These are phyloP conservation scores for Lissonota sp. DNA, from an alignment of 2,888 invertebrate genomes.

Conservation along the genomic window DNA sequence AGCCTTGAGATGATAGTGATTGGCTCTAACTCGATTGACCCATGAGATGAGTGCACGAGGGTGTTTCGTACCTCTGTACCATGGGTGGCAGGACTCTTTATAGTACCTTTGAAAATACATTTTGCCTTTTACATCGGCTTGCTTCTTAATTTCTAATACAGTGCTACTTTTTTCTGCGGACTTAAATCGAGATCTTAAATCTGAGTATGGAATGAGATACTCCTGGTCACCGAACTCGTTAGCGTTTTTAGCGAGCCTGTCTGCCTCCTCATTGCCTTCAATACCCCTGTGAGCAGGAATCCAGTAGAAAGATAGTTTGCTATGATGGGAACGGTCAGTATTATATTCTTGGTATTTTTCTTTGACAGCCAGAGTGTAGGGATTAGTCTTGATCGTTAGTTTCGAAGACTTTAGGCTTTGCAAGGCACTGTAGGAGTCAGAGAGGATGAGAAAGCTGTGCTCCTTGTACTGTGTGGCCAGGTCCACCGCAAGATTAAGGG, in stretches of 20 bases:
- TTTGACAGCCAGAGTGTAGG: slow-evolving; percentile 40
- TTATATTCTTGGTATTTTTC: slow-evolving; percentile 23
- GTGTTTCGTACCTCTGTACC: no score
- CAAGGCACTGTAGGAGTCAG: slow-evolving; percentile 50
- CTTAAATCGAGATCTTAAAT: slow-evolving; percentile 25
- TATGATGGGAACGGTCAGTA: neutral
- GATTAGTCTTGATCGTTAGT: slow-evolving; percentile 26
- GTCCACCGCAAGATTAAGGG: slow-evolving; percentile 45
- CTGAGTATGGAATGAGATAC: slow-evolving; percentile 23
- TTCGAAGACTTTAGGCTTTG: slow-evolving; percentile 17
- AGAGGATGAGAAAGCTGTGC: slow-evolving; percentile 38
- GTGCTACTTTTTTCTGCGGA: slow-evolving; percentile 20
- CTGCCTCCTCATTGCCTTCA: slow-evolving; percentile 47
- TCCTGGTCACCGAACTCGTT: neutral
- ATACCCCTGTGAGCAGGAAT: slow-evolving; percentile 50
- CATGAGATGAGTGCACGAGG: no score
- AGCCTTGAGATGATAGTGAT: no score
- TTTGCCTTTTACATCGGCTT: slow-evolving; percentile 26
- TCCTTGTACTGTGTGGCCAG: slow-evolving; percentile 10
- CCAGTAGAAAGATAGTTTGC: slow-evolving; percentile 35
- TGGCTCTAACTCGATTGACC: no score
- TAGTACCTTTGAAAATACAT: slow-evolving; percentile 30
- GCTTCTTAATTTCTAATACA: slow-evolving; percentile 1
- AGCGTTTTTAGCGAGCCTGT: slow-evolving; percentile 35
- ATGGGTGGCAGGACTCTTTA: neutral